Evolutionary conservation across 2,113 vertebrate species (phyloP).

Genomic region (Elephas maximus): DNA sequence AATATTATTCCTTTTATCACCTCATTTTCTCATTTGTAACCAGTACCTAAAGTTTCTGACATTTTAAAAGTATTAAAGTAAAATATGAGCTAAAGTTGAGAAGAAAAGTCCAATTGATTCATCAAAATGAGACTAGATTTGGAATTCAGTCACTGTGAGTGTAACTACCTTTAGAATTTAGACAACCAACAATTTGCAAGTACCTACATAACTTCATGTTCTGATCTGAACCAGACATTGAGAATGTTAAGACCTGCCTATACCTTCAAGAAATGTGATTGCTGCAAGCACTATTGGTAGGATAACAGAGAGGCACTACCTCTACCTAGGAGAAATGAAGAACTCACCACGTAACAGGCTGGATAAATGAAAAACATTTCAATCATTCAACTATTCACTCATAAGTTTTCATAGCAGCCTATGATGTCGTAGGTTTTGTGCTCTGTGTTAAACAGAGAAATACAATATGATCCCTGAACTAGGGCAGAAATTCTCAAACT

Average conservation of each 20-base stretch:
- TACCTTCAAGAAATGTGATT: background rate
- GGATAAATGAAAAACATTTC: background rate
- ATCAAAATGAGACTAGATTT: background rate
- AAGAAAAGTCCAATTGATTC: background rate
- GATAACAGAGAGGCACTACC: background rate
- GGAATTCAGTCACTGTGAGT: background rate
- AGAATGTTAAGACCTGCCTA: background rate
- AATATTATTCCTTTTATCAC: background rate
- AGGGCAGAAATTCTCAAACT: background rate
- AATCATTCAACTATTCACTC: background rate
- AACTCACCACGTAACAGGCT: background rate
- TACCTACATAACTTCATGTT: background rate
- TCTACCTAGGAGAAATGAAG: background rate
- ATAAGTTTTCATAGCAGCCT: background rate
- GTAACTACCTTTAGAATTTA: background rate
- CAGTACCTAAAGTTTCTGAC: background rate
- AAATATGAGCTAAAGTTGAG: background rate
- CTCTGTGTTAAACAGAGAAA: background rate
- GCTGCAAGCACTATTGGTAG: background rate
- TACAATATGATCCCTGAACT: background rate
- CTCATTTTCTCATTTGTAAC: background rate
- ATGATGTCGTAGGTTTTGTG: background rate
- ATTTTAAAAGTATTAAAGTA: background rate
- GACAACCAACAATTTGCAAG: background rate
- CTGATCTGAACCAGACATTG: background rate